phyloP scores from a whole-genome alignment of 37 sponge, comb jelly and placozoan genomes.

The Cliona cf. orientalis region DNA sequence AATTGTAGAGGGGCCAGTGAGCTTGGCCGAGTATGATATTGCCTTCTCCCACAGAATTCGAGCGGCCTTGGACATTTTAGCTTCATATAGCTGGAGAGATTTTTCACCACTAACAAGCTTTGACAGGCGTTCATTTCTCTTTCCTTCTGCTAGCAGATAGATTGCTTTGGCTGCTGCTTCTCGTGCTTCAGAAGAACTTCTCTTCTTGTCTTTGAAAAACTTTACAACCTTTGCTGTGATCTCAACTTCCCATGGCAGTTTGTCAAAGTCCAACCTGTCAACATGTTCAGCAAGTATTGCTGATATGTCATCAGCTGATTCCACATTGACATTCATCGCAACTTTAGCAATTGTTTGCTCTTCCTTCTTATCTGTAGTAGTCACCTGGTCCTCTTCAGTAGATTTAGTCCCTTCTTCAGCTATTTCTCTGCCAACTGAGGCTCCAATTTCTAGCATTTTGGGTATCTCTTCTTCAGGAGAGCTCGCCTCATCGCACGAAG shows the following conservation, averaged over 20 bases:
- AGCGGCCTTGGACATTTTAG: constrained; percentile 45
- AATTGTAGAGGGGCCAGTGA: constrained; percentile 21
- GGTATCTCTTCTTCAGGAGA: no score
- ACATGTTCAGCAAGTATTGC: no score
- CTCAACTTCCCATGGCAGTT: constrained; percentile 84
- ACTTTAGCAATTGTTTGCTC: no score
- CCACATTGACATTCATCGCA: no score
- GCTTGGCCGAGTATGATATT: constrained; percentile 67
- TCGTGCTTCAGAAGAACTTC: background rate
- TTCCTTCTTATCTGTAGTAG: no score
- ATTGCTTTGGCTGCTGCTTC: constrained; percentile 36
- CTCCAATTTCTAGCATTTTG: no score
- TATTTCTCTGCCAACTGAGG: no score
- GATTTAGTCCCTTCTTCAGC: no score
- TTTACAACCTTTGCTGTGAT: constrained; percentile 61
- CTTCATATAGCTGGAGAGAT: constrained; percentile 51
- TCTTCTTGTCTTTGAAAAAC: constrained; percentile 58
- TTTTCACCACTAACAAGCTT: constrained; percentile 28
- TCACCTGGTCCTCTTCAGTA: no score
- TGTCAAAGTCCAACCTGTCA: no score
- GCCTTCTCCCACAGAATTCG: constrained; percentile 83
- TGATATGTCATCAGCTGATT: no score
- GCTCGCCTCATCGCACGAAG: no score
- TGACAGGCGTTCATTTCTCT: constrained; percentile 31
- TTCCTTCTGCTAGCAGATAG: constrained; percentile 62